These are phyloP conservation scores for Holcopasites calliopsidis DNA, from an alignment of 1,140 invertebrate species.

Conservation along the genomic window DNA sequence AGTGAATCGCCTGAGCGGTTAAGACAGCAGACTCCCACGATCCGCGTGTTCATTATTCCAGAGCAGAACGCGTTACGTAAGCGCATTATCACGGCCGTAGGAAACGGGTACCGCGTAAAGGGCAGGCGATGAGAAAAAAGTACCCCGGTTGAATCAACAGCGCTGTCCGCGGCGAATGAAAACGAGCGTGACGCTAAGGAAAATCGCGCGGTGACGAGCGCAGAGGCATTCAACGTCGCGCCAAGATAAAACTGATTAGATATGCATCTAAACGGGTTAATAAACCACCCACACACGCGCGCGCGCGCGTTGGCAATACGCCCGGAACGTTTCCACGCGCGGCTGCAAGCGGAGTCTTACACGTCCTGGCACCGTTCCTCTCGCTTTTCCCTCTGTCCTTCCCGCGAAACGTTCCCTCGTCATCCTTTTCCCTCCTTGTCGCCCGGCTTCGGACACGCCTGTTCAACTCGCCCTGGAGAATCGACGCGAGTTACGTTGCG, in stretches of 20 bases:
- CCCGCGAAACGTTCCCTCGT: neutral
- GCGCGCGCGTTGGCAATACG: too few species aligned
- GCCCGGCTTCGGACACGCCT: neutral
- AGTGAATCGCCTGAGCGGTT: neutral
- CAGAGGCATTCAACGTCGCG: slow-evolving; percentile 21
- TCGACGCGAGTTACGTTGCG: slow-evolving; percentile 30
- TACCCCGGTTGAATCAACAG: neutral
- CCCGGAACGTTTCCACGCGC: slow-evolving; percentile 45
- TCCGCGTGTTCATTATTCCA: neutral
- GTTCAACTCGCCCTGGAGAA: slow-evolving; percentile 12
- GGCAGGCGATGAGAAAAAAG: slow-evolving; percentile 5
- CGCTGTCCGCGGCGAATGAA: neutral
- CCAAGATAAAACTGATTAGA: slow-evolving; percentile 35
- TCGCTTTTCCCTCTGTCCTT: neutral
- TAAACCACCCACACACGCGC: slow-evolving; percentile 45
- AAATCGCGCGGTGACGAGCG: neutral
- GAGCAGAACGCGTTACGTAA: slow-evolving; percentile 15
- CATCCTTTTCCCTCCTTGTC: neutral
- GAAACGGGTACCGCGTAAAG: slow-evolving; percentile 3
- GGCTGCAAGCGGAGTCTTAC: slow-evolving; percentile 33
- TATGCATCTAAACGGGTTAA: slow-evolving; percentile 50
- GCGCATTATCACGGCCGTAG: slow-evolving; percentile 14
- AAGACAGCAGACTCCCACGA: slow-evolving; percentile 26
- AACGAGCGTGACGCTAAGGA: neutral
- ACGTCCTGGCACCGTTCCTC: slow-evolving; percentile 54